Evolutionary conservation across 2,113 vertebrate genomes (phyloP), one percentile per base, ranked within the genome.

Genomic region (Alosa alosa): DNA sequence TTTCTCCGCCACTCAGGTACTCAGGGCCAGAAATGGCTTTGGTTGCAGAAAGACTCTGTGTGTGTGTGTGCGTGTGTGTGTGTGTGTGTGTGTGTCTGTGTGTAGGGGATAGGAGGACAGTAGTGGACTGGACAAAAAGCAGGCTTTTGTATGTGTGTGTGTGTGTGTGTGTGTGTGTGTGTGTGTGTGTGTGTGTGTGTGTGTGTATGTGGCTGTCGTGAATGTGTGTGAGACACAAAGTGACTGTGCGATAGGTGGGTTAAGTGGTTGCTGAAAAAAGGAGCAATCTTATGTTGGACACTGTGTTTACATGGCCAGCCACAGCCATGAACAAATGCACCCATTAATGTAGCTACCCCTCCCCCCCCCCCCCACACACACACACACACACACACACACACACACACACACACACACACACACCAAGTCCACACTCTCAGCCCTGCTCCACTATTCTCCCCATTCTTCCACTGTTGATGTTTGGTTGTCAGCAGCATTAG

Each of bases 11-110:
- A 13, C n/a, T 93, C 87, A 92, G 91, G 90, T 93, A 93, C 92
- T 93, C 90, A 93, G 89, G 89, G 90, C 92, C 88, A 91, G 88
- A 94, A 95, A 95, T 93, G 92, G 93, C 94, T 94, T 92, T 91
- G 89, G 89, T 90, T 93, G 94, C 93, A 95, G 89, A 91, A 93
- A 90, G 89, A 91, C 89, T 89, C 31, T 68, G 81, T 47, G 20
- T 68, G 44, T 68, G 85, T 72, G n/a, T 72, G 64, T 31, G 57
- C 25, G 57, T 64, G 18, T 60, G n/a, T n/a, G n/a, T n/a, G n/a
- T n/a, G 81, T 20, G 57, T 31, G 64, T 72, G 18, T 20, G n/a
- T 52, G 50, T 52, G 50, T 52, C 0, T 81, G 84, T 17, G 50
- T 52, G 50, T 52, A 11, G 9, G 50, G 18, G 50, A 10, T 49